phyloP scores from a whole-genome alignment of 2,113 vertebrate species.

The Rhombomys opimus region DNA sequence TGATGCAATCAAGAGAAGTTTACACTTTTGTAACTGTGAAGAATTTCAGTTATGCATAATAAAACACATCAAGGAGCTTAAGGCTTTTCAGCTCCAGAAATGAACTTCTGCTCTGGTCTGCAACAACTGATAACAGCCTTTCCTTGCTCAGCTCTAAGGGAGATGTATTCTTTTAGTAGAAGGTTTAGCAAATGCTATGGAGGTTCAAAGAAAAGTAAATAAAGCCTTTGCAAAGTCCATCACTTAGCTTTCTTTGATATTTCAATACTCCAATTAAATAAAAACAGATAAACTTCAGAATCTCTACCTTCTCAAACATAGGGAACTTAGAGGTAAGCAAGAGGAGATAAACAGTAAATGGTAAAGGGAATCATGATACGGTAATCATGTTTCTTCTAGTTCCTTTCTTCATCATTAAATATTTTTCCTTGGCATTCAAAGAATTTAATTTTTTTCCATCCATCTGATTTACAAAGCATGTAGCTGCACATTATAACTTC shows the following conservation, averaged over 20 bases:
- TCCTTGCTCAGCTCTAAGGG: slow-evolving; percentile 36
- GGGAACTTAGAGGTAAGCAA: neutral
- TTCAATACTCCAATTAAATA: slow-evolving; percentile 35
- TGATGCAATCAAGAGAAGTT: slow-evolving; percentile 79
- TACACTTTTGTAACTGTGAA: slow-evolving; percentile 78
- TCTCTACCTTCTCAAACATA: neutral
- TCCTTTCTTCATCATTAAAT: slow-evolving; percentile 59
- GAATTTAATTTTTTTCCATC: slow-evolving; percentile 55
- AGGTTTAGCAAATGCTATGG: neutral
- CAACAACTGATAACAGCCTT: slow-evolving; percentile 49
- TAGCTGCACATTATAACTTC: slow-evolving; percentile 5
- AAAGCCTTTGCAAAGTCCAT: slow-evolving; percentile 17
- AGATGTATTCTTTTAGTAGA: slow-evolving; percentile 19
- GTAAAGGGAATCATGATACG: slow-evolving; percentile 23
- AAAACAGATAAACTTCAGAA: neutral
- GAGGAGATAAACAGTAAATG: neutral
- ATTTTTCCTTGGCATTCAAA: slow-evolving; percentile 70
- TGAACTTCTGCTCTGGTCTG: slow-evolving; percentile 39
- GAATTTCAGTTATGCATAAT: slow-evolving; percentile 83
- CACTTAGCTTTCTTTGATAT: slow-evolving; percentile 17
- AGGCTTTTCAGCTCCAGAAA: slow-evolving; percentile 59
- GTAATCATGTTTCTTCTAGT: neutral
- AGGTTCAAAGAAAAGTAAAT: slow-evolving; percentile 48
- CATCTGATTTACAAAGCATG: slow-evolving; percentile 38
- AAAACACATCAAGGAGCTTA: slow-evolving; percentile 69